Evolutionary conservation across 2,888 invertebrate species (phyloP).

Genomic region (Eubasilissa splendida): DNA sequence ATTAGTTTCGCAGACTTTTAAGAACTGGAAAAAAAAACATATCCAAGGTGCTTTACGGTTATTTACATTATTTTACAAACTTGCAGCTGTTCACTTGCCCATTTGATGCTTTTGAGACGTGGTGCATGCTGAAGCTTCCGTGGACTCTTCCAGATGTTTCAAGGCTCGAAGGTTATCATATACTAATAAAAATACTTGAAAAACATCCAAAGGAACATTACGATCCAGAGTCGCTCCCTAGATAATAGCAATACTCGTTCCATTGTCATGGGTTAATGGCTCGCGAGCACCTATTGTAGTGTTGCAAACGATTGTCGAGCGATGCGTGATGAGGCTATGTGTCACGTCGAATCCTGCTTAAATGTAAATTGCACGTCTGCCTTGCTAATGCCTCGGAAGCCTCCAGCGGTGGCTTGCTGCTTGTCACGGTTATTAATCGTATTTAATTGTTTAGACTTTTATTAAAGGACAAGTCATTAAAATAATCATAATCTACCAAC

Average conservation of each 20-base stretch:
- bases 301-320: background rate
- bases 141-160: background rate
- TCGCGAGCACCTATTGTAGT: conserved; percentile 6
- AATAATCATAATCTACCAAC: too few species aligned
- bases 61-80: too few species aligned
- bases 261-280: conserved; percentile 30
- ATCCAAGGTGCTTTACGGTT: too few species aligned
- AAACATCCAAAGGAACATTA: background rate
- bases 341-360: conserved; percentile 19
- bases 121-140: too few species aligned
- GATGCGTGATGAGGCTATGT: conserved; percentile 5
- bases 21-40: too few species aligned
- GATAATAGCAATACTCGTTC: conserved; percentile 22
- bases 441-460: too few species aligned
- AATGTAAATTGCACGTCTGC: conserved; percentile 18
- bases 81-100: too few species aligned
- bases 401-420: background rate
- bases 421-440: background rate
- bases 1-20: too few species aligned
- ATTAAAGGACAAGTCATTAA: too few species aligned
- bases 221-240: background rate
- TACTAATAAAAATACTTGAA: background rate
- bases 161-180: background rate
- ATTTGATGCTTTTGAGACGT: too few species aligned
- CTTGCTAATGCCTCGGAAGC: background rate